Conservation (phyloP, 2,888 invertebrate species). For the Homarus gammarus region DNA sequence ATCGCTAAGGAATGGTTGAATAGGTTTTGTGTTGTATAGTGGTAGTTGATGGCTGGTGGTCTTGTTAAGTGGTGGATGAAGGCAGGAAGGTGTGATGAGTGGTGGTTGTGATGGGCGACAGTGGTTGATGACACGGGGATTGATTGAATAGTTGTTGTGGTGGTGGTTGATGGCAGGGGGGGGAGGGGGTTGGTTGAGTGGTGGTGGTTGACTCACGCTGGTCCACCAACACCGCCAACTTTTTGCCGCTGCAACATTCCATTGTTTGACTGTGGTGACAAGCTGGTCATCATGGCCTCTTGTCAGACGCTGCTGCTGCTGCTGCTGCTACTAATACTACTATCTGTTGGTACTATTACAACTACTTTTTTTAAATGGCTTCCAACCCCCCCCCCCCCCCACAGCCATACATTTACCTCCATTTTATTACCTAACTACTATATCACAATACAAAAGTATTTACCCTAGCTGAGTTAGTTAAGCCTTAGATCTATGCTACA, state of each 20-base stretch:
- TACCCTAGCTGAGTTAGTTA: too few species aligned
- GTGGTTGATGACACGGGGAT: neutral
- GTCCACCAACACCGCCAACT: neutral
- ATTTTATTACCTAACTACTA: too few species aligned
- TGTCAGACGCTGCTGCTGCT: neutral
- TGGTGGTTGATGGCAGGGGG: neutral
- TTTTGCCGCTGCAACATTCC: neutral
- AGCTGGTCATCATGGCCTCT: neutral
- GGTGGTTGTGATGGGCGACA: neutral
- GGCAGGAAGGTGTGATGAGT: neutral
- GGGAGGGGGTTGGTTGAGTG: neutral
- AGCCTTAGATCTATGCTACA: too few species aligned
- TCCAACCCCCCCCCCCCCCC: too few species aligned
- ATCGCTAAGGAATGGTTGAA: neutral
- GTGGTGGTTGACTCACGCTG: neutral
- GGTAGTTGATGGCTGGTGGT: neutral
- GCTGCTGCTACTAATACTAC: neutral
- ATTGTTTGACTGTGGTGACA: constrained; percentile 1
- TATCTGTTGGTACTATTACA: too few species aligned
- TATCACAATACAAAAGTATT: too few species aligned
- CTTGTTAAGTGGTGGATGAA: neutral
- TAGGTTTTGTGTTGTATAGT: neutral
- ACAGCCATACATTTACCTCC: too few species aligned
- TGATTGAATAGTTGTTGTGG: neutral
- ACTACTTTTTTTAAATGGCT: too few species aligned